Conservation (phyloP, 2,113 vertebrate genomes). For the Dunckerocampus dactyliophorus region DNA sequence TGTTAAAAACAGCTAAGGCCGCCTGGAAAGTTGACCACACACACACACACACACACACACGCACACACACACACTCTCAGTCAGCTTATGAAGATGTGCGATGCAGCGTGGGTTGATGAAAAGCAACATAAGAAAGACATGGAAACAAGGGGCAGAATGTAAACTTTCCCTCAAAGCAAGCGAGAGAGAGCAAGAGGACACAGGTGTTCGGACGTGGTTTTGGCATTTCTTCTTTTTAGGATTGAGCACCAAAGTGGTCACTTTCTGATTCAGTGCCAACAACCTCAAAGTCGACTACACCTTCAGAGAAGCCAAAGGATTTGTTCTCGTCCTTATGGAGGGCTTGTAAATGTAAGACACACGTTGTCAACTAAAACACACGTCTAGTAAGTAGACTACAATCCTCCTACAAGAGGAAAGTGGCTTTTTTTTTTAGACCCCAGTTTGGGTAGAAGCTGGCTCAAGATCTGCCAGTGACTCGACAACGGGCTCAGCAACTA, state of each 20-base stretch:
- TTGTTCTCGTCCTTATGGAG: conserved; percentile 52
- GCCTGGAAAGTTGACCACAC: conserved; percentile 12
- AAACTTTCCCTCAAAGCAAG: conserved; percentile 49
- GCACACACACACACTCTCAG: conserved; percentile 11
- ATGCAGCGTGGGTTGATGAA: conserved; percentile 50
- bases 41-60: conserved; percentile 1
- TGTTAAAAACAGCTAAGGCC: conserved; percentile 24
- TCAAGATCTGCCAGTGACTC: conserved; percentile 54
- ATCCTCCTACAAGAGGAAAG: conserved; percentile 47
- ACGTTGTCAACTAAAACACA: conserved; percentile 55
- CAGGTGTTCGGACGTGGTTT: conserved; percentile 67
- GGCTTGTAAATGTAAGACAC: conserved; percentile 60
- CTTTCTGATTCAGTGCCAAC: conserved; percentile 49
- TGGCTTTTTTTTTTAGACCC: conserved; percentile 40
- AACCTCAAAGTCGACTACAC: conserved; percentile 41
- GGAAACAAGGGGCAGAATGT: conserved; percentile 44
- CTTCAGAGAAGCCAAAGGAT: conserved; percentile 24
- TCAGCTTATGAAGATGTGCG: conserved; percentile 45
- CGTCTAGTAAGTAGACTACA: conserved; percentile 51
- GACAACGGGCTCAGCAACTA: conserved; percentile 59
- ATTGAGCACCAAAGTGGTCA: conserved; percentile 52
- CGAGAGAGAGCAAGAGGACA: conserved; percentile 47
- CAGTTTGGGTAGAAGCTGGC: conserved; percentile 54
- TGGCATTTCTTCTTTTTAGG: conserved; percentile 48
- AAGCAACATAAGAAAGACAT: conserved; percentile 31